phyloP scores from a whole-genome alignment of 2,797 vertebrate genomes.

The Astyanax mexicanus region DNA sequence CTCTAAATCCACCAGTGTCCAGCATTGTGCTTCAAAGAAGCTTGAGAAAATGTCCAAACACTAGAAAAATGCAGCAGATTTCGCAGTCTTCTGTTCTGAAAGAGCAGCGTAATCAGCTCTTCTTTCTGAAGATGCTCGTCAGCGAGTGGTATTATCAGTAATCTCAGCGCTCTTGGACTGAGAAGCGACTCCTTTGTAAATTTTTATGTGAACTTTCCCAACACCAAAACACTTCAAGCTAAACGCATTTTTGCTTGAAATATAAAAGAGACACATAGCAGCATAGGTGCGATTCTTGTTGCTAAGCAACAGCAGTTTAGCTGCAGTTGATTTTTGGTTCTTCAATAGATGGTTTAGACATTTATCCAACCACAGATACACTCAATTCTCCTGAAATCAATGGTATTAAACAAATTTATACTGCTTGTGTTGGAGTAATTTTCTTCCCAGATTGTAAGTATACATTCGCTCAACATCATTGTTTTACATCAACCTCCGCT shows the following conservation, averaged over 20 bases:
- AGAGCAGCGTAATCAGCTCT: background rate
- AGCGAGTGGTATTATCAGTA: background rate
- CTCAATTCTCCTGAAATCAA: too few species aligned
- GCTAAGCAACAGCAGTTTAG: constrained; percentile 68
- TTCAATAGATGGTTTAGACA: constrained; percentile 9
- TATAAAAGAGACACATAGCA: constrained; percentile 39
- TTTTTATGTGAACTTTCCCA: background rate
- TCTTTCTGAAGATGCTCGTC: background rate
- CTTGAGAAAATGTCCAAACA: constrained; percentile 2
- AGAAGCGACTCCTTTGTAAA: background rate
- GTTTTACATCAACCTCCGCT: too few species aligned
- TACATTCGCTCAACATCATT: too few species aligned
- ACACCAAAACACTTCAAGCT: background rate
- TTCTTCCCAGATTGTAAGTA: too few species aligned
- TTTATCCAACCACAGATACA: constrained; percentile 6
- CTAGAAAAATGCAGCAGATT: background rate
- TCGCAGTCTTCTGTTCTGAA: constrained; percentile 19
- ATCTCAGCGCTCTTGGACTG: background rate
- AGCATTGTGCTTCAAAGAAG: constrained; percentile 10
- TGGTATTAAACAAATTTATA: too few species aligned
- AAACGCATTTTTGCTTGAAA: background rate
- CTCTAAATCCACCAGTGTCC: too few species aligned
- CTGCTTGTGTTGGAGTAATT: too few species aligned
- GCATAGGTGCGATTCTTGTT: constrained; percentile 64
- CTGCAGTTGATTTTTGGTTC: constrained; percentile 42